phyloP scores from a whole-genome alignment of 2,113 vertebrate species.

The Rhombomys opimus region DNA sequence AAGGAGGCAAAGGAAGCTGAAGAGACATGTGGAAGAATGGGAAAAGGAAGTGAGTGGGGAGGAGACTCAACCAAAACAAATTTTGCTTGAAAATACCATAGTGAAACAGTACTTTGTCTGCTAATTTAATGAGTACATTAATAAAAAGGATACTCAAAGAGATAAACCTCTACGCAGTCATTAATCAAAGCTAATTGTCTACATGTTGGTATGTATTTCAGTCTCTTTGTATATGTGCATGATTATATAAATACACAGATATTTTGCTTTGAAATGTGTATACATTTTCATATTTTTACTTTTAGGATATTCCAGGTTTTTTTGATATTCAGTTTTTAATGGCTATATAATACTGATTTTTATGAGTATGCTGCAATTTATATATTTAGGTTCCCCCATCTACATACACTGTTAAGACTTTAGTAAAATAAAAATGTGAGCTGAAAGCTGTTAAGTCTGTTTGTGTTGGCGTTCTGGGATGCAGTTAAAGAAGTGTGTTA shows the following conservation, averaged over 20 bases:
- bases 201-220: neutral
- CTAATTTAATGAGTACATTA: neutral
- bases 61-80: neutral
- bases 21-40: neutral
- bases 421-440: neutral
- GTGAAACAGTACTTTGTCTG: too few relatives aligned
- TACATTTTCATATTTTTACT: neutral
- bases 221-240: neutral
- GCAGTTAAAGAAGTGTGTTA: neutral
- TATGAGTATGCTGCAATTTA: neutral
- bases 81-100: neutral
- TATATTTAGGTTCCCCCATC: neutral
- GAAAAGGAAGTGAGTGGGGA: neutral
- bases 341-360: neutral
- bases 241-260: neutral
- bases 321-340: neutral
- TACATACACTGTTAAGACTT: neutral
- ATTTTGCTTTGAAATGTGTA: conserved; percentile 30
- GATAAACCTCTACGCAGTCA: neutral
- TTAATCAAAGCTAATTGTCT: neutral
- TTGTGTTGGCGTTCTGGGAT: neutral
- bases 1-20: fast-evolving
- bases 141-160: neutral
- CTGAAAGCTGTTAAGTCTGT: conserved; percentile 40
- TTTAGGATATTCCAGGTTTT: neutral